phyloP scores from a whole-genome alignment of 2,888 invertebrate genomes.

The Hofmannophila pseudospretella region DNA sequence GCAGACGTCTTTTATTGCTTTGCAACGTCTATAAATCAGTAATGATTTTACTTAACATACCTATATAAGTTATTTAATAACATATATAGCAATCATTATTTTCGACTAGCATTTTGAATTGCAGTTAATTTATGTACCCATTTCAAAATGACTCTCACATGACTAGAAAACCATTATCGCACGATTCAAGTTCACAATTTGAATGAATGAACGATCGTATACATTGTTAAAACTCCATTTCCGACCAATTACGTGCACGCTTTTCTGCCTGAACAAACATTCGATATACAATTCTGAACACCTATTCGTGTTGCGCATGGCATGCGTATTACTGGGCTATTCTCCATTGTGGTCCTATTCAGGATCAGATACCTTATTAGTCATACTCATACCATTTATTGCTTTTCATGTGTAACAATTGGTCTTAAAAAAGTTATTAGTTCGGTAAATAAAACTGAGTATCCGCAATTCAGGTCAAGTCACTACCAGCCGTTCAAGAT shows the following conservation, averaged over 20 bases:
- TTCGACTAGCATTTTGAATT: not conserved
- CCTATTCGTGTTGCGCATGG: no score
- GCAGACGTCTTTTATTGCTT: no score
- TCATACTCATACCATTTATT: no score
- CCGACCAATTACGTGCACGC: conserved; percentile 32
- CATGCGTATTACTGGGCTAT: no score
- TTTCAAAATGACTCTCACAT: not conserved
- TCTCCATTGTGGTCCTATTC: conserved; percentile 5
- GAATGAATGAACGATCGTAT: conserved; percentile 4
- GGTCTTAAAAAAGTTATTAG: not conserved
- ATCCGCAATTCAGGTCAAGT: no score
- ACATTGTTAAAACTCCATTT: conserved; percentile 35
- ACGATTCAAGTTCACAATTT: conserved; percentile 8
- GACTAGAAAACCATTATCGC: conserved; percentile 7
- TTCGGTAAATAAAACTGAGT: no score
- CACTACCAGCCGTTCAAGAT: no score
- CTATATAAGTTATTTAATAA: no score
- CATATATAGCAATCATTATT: not conserved
- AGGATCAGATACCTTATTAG: not conserved
- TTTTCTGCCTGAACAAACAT: conserved; percentile 20
- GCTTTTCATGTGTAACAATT: no score
- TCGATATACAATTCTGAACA: not conserved
- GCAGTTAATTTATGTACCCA: not conserved
- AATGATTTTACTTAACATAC: no score
- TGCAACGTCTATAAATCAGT: no score